phyloP scores from a whole-genome alignment of 2,113 vertebrate genomes.

The Petromus typicus region DNA sequence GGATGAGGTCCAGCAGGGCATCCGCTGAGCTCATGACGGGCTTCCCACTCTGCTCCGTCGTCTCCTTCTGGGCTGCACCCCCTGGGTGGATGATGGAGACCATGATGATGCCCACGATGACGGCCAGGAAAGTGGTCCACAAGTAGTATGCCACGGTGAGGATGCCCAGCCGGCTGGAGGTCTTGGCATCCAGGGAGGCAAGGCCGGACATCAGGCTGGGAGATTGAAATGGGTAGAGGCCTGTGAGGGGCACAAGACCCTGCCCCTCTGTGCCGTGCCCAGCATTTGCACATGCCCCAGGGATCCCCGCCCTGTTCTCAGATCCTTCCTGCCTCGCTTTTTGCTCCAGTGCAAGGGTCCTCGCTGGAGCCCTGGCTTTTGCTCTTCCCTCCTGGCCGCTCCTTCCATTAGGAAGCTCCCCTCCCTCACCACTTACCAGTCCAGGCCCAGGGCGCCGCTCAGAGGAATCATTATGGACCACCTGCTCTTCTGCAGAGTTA shows the following conservation, averaged over 20 bases:
- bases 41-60: slow-evolving; percentile 92
- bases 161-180: slow-evolving; percentile 96
- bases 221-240: slow-evolving; percentile 7
- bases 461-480: neutral
- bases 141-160: slow-evolving; percentile 98
- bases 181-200: slow-evolving; percentile 97
- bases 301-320: neutral
- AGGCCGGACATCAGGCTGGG: slow-evolving; percentile 97
- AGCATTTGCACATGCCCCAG: neutral
- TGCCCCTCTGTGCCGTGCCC: neutral
- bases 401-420: no score
- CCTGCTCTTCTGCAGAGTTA: neutral
- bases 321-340: neutral
- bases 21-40: slow-evolving; percentile 98
- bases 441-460: neutral
- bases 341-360: neutral
- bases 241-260: neutral
- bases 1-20: slow-evolving; percentile 96
- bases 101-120: slow-evolving; percentile 97
- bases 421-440: neutral
- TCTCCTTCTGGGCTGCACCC: slow-evolving; percentile 96
- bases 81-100: slow-evolving; percentile 98
- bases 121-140: slow-evolving; percentile 98
- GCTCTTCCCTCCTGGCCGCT: neutral
- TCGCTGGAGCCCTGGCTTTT: neutral